These are phyloP conservation scores for Drosophila subsilvestris DNA, from an alignment of 2,888 invertebrate genomes.

Conservation along the genomic window DNA sequence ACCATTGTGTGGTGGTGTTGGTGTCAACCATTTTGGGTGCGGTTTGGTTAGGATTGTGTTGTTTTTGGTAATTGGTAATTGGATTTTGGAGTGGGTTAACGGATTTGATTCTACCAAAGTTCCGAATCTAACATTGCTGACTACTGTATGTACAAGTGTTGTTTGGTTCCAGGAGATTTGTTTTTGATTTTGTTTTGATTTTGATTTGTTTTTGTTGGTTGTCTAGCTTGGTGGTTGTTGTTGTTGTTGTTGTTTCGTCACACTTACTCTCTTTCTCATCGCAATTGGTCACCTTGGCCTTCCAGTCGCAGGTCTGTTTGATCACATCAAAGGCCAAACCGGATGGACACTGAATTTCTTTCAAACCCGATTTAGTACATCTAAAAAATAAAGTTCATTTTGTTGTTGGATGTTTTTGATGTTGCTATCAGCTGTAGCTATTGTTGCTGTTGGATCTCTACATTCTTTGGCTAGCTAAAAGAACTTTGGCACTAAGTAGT, in stretches of 20 bases:
- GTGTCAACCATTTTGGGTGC: slow-evolving; percentile 17
- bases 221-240: slow-evolving; percentile 53
- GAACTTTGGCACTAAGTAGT: slow-evolving; percentile 64
- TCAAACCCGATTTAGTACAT: slow-evolving; percentile 97
- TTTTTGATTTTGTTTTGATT: slow-evolving; percentile 17
- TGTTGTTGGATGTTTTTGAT: slow-evolving; percentile 18
- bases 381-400: slow-evolving; percentile 74
- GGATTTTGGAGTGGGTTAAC: slow-evolving; percentile 5
- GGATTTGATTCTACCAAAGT: slow-evolving; percentile 39
- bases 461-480: slow-evolving; percentile 51
- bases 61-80: not conserved
- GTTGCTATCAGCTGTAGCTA: not conserved
- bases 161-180: slow-evolving; percentile 21
- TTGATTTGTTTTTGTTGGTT: slow-evolving; percentile 47
- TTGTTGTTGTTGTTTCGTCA: slow-evolving; percentile 54
- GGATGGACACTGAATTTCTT: slow-evolving; percentile 98
- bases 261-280: slow-evolving; percentile 98
- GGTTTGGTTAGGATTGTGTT: slow-evolving; percentile 16
- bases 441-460: slow-evolving; percentile 39
- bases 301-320: slow-evolving; percentile 99
- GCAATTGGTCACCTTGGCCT: slow-evolving; percentile 98
- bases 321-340: slow-evolving; percentile 98
- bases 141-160: slow-evolving; percentile 58
- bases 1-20: too few species aligned
- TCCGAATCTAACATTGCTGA: slow-evolving; percentile 42